Percentiles rank a stretch among this genome's conserved stretches.
These are phyloP conservation scores for Opisthocomus hoazin DNA, from an alignment of 2,113 vertebrate genomes.

Conservation along the genomic window DNA sequence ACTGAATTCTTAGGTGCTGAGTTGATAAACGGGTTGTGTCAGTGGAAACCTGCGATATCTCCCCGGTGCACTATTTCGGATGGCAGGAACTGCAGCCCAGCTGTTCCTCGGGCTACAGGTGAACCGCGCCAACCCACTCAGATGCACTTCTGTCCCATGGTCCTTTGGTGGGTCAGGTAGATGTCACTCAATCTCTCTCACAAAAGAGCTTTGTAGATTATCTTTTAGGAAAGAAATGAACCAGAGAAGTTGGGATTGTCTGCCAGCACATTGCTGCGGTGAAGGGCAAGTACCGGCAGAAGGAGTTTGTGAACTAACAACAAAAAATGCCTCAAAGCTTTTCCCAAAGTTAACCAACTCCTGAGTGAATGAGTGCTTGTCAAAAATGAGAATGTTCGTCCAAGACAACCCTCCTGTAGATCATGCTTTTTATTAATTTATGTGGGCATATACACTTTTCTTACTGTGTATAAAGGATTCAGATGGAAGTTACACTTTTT, in stretches of 20 bases:
- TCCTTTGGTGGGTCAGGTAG: background rate
- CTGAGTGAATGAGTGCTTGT: background rate
- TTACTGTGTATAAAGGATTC: background rate
- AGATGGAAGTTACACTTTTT: background rate
- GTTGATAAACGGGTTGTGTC: background rate
- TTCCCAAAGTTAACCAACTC: conserved; percentile 35
- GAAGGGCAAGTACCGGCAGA: conserved; percentile 42
- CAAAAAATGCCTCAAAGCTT: conserved; percentile 55
- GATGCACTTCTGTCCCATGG: background rate
- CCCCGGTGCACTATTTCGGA: background rate
- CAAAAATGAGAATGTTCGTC: background rate
- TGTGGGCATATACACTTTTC: background rate
- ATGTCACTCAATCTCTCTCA: background rate
- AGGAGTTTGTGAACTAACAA: conserved; percentile 26
- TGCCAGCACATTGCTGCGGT: conserved; percentile 41
- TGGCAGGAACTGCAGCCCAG: background rate
- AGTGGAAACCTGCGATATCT: background rate
- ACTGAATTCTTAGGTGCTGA: background rate
- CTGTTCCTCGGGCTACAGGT: rapidly evolving
- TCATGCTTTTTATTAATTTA: background rate
- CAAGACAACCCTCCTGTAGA: background rate
- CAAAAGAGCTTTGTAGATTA: background rate
- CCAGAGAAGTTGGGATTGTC: conserved; percentile 19
- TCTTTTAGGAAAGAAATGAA: conserved; percentile 60
- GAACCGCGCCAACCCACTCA: rapidly evolving